Base-by-base conservation (phyloP, 1,140 invertebrate genomes). In the Heliconius congener region DNA sequence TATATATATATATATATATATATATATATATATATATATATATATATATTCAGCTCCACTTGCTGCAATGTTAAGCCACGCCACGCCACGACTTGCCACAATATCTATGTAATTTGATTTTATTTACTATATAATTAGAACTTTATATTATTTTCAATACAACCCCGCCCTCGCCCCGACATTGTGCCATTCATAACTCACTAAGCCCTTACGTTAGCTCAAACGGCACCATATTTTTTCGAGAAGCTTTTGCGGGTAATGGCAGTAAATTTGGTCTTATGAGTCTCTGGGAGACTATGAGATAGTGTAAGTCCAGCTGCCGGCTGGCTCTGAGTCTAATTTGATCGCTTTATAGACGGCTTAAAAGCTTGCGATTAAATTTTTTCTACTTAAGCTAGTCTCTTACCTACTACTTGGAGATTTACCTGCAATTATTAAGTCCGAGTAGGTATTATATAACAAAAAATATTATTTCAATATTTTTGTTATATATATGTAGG, bases 191-290 rank as follows among this genome's bases (percentile, higher is more conserved):
- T 72, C 71, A 72, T 85, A 85, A 85, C 84, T 78, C 84, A 81
- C 81, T 85, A 84, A 87, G 87, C 88, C 85, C 84, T 87, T 90
- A 91, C 87, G 84, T 86, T 86, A 91, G 87, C 87, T 90, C 87
- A 90, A 93, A 92, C 87, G 86, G 82, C 84, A 84, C 90, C 92
- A 91, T 93, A 93, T 93, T 93, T 93, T 93, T 92, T 90, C 86
- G 85, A 82, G 84, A 81, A 90, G 88, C 91, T 90, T 90, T 90
- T 89, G 89, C 83, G 86, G 87, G 82, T 84, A 88, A 88, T 87
- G 82, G 83, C 85, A 86, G 74, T 91, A 91, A 91, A 92, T 93
- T 91, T 77, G 82, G 83, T 83, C 86, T 87, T 86, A 83, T 85
- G 84, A 86, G 85, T 83, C 84, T 79, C 86, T 82, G 73, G 77